Conservation (phyloP, 2,888 invertebrate species). For the Lycophotia porphyrea region DNA sequence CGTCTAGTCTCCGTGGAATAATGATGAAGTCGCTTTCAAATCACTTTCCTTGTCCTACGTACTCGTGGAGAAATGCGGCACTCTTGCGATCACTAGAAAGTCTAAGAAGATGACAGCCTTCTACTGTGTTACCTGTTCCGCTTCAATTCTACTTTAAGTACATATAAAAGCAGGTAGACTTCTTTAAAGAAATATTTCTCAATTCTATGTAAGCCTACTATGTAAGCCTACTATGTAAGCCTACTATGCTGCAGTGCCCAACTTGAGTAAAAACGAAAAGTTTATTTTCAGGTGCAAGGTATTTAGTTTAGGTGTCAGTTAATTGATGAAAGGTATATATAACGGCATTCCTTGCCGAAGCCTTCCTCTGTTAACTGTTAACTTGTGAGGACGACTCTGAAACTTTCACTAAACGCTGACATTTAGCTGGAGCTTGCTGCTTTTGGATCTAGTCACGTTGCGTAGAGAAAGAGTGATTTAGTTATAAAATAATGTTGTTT, state of each 20-base stretch:
- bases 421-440: background rate
- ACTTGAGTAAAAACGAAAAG: background rate
- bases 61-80: conserved; percentile 52
- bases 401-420: conserved; percentile 9
- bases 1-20: conserved; percentile 56
- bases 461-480: background rate
- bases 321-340: background rate
- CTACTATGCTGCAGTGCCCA: background rate
- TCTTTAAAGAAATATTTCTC: background rate
- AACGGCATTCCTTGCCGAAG: too few relatives aligned
- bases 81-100: conserved; percentile 55
- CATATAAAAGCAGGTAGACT: background rate
- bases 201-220: too few relatives aligned
- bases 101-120: conserved; percentile 28
- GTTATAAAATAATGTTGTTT: background rate
- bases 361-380: background rate
- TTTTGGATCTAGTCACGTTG: conserved; percentile 23
- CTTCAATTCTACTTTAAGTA: background rate
- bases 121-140: background rate
- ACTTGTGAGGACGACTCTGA: background rate
- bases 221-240: too few relatives aligned
- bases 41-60: conserved; percentile 53
- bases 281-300: background rate
- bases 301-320: background rate
- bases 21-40: conserved; percentile 66